Evolutionary conservation across 2,888 invertebrate species (phyloP).

Genomic region (Rotaria socialis): DNA sequence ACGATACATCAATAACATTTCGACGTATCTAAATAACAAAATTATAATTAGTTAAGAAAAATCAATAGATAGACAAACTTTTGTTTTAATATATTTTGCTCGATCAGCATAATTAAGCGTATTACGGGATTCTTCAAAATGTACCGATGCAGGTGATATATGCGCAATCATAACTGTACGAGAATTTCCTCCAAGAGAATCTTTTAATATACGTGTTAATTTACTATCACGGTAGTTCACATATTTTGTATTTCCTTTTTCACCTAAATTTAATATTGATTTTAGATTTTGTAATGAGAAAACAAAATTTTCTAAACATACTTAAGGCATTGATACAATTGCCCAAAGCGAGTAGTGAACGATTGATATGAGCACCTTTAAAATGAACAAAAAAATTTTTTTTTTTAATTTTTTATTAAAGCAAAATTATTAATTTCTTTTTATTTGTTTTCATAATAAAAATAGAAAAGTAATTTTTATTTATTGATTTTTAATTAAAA

Average conservation of each 20-base stretch:
- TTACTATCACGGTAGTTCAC: slow-evolving; percentile 94
- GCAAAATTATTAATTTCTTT: slow-evolving; percentile 55
- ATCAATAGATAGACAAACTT: slow-evolving; percentile 63
- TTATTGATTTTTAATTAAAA: neutral
- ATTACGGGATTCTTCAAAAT: slow-evolving; percentile 85
- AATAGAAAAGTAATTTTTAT: neutral
- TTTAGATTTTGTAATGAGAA: no score
- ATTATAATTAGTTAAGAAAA: no score
- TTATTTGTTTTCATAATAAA: neutral
- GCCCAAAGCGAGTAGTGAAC: slow-evolving; percentile 77
- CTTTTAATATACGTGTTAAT: slow-evolving; percentile 74
- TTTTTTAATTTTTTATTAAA: slow-evolving; percentile 61
- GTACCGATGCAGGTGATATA: slow-evolving; percentile 75
- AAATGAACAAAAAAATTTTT: slow-evolving; percentile 63
- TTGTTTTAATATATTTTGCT: slow-evolving; percentile 85
- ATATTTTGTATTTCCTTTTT: slow-evolving; percentile 65
- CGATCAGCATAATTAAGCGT: slow-evolving; percentile 87
- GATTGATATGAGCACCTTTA: slow-evolving; percentile 80
- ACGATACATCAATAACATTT: slow-evolving; percentile 68
- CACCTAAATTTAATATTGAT: slow-evolving; percentile 50
- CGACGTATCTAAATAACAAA: slow-evolving; percentile 57
- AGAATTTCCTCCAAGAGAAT: slow-evolving; percentile 71
- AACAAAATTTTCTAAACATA: slow-evolving; percentile 48
- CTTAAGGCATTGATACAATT: slow-evolving; percentile 94
- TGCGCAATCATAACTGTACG: slow-evolving; percentile 95